Conservation (phyloP, 2,888 invertebrate species). For the Diaprepes abbreviatus region DNA sequence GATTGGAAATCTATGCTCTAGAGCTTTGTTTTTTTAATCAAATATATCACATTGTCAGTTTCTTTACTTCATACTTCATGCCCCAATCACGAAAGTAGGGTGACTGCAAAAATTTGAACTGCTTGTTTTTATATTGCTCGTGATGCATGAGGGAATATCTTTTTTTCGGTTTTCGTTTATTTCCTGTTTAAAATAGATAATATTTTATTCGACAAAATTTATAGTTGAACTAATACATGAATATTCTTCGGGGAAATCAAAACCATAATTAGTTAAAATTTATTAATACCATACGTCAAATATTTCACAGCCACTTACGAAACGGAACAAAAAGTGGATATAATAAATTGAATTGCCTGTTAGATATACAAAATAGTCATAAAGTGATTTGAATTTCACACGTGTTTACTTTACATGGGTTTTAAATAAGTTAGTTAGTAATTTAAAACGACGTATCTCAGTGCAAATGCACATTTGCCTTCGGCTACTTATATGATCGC, state of each 20-base stretch:
- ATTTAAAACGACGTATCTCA: constrained; percentile 29
- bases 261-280: constrained; percentile 8
- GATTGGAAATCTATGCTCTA: no score
- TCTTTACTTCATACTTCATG: no score
- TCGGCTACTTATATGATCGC: constrained; percentile 15
- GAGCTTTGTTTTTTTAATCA: no score
- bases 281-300: constrained; percentile 3
- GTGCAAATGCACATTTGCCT: constrained; percentile 19
- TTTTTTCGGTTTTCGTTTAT: no score
- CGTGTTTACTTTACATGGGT: constrained; percentile 24
- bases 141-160: no score
- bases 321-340: constrained; percentile 27
- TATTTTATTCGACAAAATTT: no score
- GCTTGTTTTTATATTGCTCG: no score
- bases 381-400: constrained; percentile 32
- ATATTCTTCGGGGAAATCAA: not conserved
- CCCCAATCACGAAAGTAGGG: no score
- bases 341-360: constrained; percentile 26
- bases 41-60: no score
- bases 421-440: constrained; percentile 25
- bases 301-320: constrained; percentile 2
- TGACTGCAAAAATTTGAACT: no score
- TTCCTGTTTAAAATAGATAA: no score
- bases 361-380: constrained; percentile 29
- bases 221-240: no score